Percentiles rank a stretch among this genome's conserved stretches.
phyloP scores from a whole-genome alignment of 2,113 vertebrate genomes.

The Mungos mungo region DNA sequence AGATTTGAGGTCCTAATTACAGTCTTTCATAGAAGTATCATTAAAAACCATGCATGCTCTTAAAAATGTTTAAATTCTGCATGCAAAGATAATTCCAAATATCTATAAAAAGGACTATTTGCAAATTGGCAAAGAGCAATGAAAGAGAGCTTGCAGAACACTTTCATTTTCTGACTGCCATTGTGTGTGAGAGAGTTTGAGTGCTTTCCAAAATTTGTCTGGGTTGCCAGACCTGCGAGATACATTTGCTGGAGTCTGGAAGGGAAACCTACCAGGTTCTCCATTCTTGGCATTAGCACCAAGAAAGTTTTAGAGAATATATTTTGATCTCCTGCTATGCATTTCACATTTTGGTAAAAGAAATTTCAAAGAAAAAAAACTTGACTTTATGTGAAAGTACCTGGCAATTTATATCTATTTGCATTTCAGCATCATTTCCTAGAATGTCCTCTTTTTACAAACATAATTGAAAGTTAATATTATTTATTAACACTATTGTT shows the following conservation, averaged over 20 bases:
- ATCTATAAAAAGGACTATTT: conserved; percentile 17
- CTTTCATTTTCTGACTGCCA: not conserved
- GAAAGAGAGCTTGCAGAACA: not conserved
- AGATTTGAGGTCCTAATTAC: not conserved
- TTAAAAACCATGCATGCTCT: not conserved
- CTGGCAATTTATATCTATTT: not conserved
- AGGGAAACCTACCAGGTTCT: not conserved
- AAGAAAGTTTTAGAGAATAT: not conserved
- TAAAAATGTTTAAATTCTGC: not conserved
- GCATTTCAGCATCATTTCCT: not conserved
- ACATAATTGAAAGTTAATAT: not conserved
- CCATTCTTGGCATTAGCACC: not conserved
- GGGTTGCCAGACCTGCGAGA: not conserved
- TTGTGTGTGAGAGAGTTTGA: not conserved
- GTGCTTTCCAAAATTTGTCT: not conserved
- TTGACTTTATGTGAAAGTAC: not conserved
- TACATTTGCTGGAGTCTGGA: not conserved
- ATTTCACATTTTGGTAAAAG: not conserved
- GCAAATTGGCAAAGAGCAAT: not conserved
- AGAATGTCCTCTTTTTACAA: not conserved
- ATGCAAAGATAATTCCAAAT: not conserved
- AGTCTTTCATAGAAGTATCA: conserved; percentile 14
- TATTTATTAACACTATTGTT: not conserved
- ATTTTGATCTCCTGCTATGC: not conserved
- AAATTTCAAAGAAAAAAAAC: not conserved